These are phyloP conservation scores for Parus major DNA, from an alignment of 2,113 vertebrate species.

Conservation along the genomic window DNA sequence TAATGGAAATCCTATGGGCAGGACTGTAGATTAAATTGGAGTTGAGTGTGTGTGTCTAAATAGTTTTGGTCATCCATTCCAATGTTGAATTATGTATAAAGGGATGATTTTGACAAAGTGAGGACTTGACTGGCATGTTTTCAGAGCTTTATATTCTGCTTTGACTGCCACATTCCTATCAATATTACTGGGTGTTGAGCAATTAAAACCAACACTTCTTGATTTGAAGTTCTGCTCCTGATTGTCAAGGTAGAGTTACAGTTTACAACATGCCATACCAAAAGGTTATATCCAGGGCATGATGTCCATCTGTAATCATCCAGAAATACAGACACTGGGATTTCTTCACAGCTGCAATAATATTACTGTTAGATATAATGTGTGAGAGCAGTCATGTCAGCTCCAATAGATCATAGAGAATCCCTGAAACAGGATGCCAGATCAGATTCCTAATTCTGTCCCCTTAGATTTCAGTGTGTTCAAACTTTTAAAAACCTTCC, in stretches of 20 bases:
- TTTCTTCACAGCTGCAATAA: constrained; percentile 46
- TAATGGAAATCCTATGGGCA: neutral
- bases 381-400: neutral
- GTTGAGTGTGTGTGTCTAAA: neutral
- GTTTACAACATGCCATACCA: neutral
- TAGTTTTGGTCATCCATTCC: neutral
- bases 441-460: neutral
- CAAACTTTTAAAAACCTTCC: neutral
- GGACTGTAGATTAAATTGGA: neutral
- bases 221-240: neutral
- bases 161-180: neutral
- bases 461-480: neutral
- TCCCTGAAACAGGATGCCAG: neutral
- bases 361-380: neutral
- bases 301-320: neutral
- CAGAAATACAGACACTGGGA: neutral
- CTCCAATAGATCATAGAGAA: neutral
- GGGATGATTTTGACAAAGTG: neutral
- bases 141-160: neutral
- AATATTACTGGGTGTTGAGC: neutral
- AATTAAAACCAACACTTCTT: neutral
- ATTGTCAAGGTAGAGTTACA: neutral
- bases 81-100: neutral
- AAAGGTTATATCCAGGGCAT: neutral
- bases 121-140: neutral